Evolutionary conservation across 1,140 invertebrate genomes (phyloP).

Genomic region (Apis florea): DNA sequence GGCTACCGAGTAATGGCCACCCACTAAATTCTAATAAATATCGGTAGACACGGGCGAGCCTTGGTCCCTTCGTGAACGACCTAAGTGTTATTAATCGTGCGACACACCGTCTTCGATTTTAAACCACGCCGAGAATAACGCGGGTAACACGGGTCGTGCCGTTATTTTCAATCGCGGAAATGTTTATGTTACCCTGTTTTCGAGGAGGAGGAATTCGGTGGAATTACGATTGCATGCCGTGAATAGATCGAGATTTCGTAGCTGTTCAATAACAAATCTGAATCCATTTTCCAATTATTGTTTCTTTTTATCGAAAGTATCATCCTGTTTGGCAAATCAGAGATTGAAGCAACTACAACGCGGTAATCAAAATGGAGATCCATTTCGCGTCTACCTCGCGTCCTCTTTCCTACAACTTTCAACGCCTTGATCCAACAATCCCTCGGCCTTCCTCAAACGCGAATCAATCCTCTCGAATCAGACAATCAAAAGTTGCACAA

Average conservation of each 20-base stretch:
- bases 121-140: neutral
- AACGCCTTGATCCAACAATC: neutral
- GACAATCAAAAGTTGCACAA: constrained; percentile 18
- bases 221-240: neutral
- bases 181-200: constrained; percentile 14
- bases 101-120: constrained; percentile 60
- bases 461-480: constrained; percentile 5
- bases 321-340: no score
- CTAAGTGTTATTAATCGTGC: constrained; percentile 64
- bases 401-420: neutral
- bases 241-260: neutral
- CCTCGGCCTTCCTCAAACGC: neutral
- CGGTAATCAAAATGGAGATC: no score
- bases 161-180: constrained; percentile 48
- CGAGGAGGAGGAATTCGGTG: neutral
- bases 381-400: no score
- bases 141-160: neutral
- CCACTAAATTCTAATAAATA: constrained; percentile 67
- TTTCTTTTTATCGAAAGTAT: no score
- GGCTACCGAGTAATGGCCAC: constrained; percentile 44
- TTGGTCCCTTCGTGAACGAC: constrained; percentile 43
- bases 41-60: constrained; percentile 42
- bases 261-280: no score
- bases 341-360: no score
- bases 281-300: no score